Percentiles rank a stretch among this genome's conserved stretches.
phyloP scores from a whole-genome alignment of 1,140 invertebrate species.

The Episyrphus balteatus region DNA sequence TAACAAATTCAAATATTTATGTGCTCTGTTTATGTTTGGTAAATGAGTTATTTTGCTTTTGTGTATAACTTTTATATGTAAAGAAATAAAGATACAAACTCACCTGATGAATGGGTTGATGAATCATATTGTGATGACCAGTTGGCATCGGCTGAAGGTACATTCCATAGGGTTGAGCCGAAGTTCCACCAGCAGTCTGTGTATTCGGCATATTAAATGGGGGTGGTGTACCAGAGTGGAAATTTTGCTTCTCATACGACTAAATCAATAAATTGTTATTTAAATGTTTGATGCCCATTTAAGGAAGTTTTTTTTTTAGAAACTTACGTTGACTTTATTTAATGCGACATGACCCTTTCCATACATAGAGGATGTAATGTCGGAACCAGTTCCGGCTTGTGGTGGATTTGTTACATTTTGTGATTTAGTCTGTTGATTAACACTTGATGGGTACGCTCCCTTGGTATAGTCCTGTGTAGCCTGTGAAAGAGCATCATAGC shows the following conservation, averaged over 20 bases:
- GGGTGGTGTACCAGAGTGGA: constrained; percentile 71
- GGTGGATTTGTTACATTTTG: constrained; percentile 43
- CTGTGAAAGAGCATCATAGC: constrained; percentile 52
- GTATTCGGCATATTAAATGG: constrained; percentile 64
- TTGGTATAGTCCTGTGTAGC: constrained; percentile 48
- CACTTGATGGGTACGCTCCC: constrained; percentile 41
- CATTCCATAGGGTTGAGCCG: constrained; percentile 52
- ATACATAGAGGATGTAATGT: constrained; percentile 56
- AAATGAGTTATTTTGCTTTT: background rate
- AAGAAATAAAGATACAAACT: constrained; percentile 5
- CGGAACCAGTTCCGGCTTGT: constrained; percentile 47
- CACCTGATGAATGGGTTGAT: constrained; percentile 65
- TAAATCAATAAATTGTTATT: constrained; percentile 26
- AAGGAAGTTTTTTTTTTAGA: background rate
- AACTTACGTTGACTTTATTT: constrained; percentile 59
- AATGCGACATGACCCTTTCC: constrained; percentile 61
- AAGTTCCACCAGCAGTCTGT: constrained; percentile 58
- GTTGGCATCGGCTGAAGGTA: constrained; percentile 64
- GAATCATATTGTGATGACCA: constrained; percentile 51
- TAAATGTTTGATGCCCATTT: background rate
- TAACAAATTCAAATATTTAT: too few relatives aligned
- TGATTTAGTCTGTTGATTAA: constrained; percentile 42
- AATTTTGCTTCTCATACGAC: constrained; percentile 77
- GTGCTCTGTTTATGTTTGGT: too few relatives aligned
- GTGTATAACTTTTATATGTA: background rate